Percentiles rank a stretch among this genome's conserved stretches.
Conservation (phyloP, 1,140 invertebrate genomes). For the Copidosoma floridanum region DNA sequence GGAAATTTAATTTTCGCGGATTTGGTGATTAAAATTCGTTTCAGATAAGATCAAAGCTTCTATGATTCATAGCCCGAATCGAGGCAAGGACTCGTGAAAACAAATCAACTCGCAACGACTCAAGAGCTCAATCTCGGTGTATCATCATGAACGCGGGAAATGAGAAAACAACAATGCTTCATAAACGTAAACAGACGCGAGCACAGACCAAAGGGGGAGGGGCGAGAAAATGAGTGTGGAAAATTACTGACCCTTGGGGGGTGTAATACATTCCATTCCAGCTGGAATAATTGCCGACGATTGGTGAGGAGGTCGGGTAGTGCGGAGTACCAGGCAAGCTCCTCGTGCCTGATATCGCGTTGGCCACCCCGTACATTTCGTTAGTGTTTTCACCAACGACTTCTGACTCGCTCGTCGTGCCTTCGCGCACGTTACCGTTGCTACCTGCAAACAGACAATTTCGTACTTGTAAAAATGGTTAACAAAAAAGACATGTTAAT, state of each 20-base stretch:
- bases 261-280: conserved; percentile 48
- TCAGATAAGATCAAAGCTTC: conserved; percentile 57
- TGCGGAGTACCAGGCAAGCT: conserved; percentile 50
- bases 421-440: conserved; percentile 31
- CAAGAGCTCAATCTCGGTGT: conserved; percentile 51
- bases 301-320: conserved; percentile 50
- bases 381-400: conserved; percentile 42
- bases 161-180: neutral
- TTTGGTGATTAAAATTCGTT: no score
- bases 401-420: conserved; percentile 49
- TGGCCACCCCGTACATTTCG: conserved; percentile 51
- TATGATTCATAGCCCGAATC: conserved; percentile 47
- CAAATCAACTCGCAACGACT: conserved; percentile 50
- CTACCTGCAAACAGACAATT: conserved; percentile 34
- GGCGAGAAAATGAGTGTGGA: neutral
- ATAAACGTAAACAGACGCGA: no score
- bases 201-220: no score
- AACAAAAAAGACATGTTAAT: no score
- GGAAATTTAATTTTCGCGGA: no score
- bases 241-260: conserved; percentile 43
- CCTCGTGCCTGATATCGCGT: conserved; percentile 45
- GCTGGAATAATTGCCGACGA: conserved; percentile 42
- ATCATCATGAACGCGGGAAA: conserved; percentile 29
- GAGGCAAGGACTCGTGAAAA: conserved; percentile 40
- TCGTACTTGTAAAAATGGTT: no score